Base-by-base conservation (phyloP, 2,797 vertebrate species). In the Argya squamiceps region DNA sequence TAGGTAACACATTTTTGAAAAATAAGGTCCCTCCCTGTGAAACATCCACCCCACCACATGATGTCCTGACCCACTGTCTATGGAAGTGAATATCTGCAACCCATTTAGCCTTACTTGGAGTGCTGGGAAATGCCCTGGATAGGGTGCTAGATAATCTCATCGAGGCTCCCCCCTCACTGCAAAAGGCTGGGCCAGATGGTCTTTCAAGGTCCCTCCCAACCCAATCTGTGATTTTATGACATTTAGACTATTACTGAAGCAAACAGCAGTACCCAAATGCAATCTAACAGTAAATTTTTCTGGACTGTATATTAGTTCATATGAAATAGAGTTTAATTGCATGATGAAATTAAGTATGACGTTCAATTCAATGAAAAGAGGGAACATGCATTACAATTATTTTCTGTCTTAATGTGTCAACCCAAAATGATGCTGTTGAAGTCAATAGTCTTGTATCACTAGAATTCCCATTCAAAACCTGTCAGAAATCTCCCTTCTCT, bases 91-190 rank as follows among this genome's bases (percentile, higher is more conserved):
- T n/a, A 26, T 49, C 16, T 80, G 52, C 56, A 41, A 70, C 11
- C 19, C 39, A 6, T 67, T 70, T 29, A 49, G 18, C 36, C n/a
- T 81, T 67, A 47, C 9, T 2, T 24, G 65, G 53, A 76, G 60
- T 1, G 2, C 39, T 32, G 47, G 69, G 36, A 94, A 89, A 80
- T 18, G 10, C 15, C 32, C 3, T 29, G 8, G 34, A 46, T 18
- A 64, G 49, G 16, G 22, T 41, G 29, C 67, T 39, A 47, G 53
- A 47, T 15, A 43, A 36, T 29, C 11, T 76, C 68, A 67, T 8
- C 0, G 0, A 88, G 50, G n/a, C 13, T 88, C 10, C 24, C 24
- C 37, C 32, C 90, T 88, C 34, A 26, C 15, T 55, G 56, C 0
- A 6, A 26, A 65, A 26, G 17, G 10, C 15, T 26, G 21, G 49